Conservation (phyloP, 2,888 invertebrate species). For the Pristionchus arcanus region DNA sequence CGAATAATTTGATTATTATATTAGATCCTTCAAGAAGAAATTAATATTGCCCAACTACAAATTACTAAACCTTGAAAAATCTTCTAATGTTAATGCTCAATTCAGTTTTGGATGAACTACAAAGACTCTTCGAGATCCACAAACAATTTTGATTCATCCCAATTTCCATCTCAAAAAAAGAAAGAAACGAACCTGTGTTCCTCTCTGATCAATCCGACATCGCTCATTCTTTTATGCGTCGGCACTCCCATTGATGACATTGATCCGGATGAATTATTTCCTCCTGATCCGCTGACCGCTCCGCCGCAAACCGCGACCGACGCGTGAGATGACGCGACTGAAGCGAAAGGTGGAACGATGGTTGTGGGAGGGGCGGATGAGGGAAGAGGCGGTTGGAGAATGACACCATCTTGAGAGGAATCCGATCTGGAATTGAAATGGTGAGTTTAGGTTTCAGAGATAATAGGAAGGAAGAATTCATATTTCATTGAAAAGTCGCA, state of each 20-base stretch:
- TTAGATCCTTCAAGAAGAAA: too few relatives aligned
- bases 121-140: too few relatives aligned
- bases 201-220: slow-evolving; percentile 63
- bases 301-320: not conserved
- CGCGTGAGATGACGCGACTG: not conserved
- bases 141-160: too few relatives aligned
- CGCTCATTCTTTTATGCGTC: slow-evolving; percentile 62
- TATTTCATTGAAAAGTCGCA: not conserved
- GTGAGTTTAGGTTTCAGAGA: slow-evolving; percentile 5
- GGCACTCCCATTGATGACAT: slow-evolving; percentile 34
- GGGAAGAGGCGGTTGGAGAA: slow-evolving; percentile 55
- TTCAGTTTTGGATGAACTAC: too few relatives aligned
- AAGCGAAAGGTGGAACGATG: not conserved
- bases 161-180: too few relatives aligned
- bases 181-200: slow-evolving; percentile 60
- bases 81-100: too few relatives aligned
- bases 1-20: not conserved
- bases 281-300: not conserved
- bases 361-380: slow-evolving; percentile 38
- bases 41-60: too few relatives aligned
- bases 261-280: not conserved
- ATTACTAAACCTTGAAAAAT: too few relatives aligned
- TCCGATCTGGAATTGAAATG: slow-evolving; percentile 67
- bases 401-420: slow-evolving; percentile 77
- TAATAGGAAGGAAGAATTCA: not conserved